Base-by-base conservation (phyloP, 1,140 invertebrate genomes). In the Aphaenogaster ashmeadi region DNA sequence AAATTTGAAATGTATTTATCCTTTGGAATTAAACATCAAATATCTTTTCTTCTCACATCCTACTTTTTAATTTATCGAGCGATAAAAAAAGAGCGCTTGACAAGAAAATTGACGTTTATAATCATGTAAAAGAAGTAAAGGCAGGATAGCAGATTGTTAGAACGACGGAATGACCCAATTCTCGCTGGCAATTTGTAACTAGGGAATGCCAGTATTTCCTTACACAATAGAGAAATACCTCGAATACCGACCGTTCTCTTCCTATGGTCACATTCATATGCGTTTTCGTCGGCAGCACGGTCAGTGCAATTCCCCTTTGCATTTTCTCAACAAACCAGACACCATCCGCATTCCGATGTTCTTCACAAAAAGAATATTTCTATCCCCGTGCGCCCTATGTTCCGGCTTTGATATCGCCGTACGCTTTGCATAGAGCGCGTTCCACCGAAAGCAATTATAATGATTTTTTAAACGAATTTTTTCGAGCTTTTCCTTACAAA, bases 151-250 rank as follows among this genome's bases (percentile, higher is more conserved):
- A 44, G 64, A 62, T 74, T 75, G 80, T 84, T 84, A 60, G 21
- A 84, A 80, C 33, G 78, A 64, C 33, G 44, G 33, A 69, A 62
- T 74, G 69, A 75, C 80, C 80, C 56, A 84, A 84, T 84, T 88
- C 52, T 75, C 13, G 52, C 21, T 47, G 27, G 69, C 54, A 84
- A 84, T 84, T 84, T 84, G 80, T 71, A 84, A 75, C 80, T 21
- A 33, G 54, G 66, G 85, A 74, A 72, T 60, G 60, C 75, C 54
- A 75, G 66, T 84, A 87, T 79, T 11, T 87, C 71, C 75, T 88
- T 60, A 85, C 84, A 86, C 85, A 88, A 85, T 87, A 64, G 83
- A 64, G 78, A 80, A 92, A 91, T 91, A 66, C 80, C 67, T 58
- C 7, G 85, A 86, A 90, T 88, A 50, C 87, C 52, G 50, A 33